Percentiles rank a stretch among this genome's conserved stretches.
Evolutionary conservation across 2,888 invertebrate species (phyloP).

Genomic region (Drosophila mettleri): DNA sequence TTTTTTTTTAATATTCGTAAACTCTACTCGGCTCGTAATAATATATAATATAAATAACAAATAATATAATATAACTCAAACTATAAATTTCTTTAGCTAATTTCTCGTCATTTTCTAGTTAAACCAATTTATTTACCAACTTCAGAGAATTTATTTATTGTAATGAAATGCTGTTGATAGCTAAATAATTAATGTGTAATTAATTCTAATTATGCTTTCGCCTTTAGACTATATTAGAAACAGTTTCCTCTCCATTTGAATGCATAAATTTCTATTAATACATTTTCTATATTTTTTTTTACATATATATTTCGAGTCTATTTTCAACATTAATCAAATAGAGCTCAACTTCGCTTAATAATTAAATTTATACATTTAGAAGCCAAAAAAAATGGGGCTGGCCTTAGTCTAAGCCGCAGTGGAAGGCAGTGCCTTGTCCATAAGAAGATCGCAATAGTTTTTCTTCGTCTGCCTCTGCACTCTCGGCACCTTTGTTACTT

Average conservation of each 20-base stretch:
- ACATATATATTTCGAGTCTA: background rate
- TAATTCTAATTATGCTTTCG: background rate
- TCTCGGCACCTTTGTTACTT: background rate
- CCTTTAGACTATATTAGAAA: background rate
- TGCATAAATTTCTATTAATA: conserved; percentile 5
- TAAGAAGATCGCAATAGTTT: conserved; percentile 1
- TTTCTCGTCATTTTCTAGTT: background rate
- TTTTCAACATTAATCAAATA: background rate
- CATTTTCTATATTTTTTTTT: background rate
- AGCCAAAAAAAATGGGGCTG: conserved; percentile 13
- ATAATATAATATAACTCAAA: no score
- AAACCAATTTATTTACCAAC: background rate
- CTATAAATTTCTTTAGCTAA: background rate
- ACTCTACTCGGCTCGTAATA: no score
- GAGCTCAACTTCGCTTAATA: background rate
- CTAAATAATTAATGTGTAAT: background rate
- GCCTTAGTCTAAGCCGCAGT: conserved; percentile 1
- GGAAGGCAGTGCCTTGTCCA: conserved; percentile 11
- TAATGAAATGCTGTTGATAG: background rate
- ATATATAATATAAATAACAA: no score
- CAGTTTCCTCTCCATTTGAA: background rate
- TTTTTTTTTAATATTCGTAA: no score
- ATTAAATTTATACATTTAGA: background rate
- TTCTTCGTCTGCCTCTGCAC: background rate
- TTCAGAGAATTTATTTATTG: background rate